Evolutionary conservation across 2,113 vertebrate species (phyloP).

Genomic region (Limanda limanda): DNA sequence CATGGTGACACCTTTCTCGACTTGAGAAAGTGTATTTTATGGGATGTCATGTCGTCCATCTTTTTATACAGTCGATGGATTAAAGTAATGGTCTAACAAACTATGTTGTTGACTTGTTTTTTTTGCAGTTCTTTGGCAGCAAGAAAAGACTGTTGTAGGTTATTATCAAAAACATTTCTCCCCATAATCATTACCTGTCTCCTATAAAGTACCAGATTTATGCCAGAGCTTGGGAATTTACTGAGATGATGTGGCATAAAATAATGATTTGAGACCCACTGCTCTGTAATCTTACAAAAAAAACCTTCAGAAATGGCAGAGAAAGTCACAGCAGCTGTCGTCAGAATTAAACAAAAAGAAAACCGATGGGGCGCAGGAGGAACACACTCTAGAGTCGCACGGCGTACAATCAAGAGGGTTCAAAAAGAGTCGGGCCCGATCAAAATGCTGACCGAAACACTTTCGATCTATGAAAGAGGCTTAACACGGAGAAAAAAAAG

Average conservation of each 20-base stretch:
- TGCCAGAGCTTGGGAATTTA: conserved; percentile 15
- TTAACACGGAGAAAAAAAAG: conserved; percentile 60
- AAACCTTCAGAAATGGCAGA: conserved; percentile 10
- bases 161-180: conserved; percentile 5
- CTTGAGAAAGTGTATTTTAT: no score
- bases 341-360: conserved; percentile 66
- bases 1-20: neutral
- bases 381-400: conserved; percentile 59
- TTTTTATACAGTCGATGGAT: neutral
- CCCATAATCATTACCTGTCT: conserved; percentile 26
- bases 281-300: conserved; percentile 43
- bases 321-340: conserved; percentile 49
- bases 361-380: conserved; percentile 55
- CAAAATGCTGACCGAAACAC: conserved; percentile 74
- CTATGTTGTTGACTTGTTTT: neutral
- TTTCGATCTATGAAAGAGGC: conserved; percentile 71
- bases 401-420: conserved; percentile 53
- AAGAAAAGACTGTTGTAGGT: neutral
- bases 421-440: conserved; percentile 66
- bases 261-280: conserved; percentile 49
- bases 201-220: conserved; percentile 9
- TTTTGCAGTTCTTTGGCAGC: neutral
- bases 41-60: neutral
- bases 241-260: conserved; percentile 37
- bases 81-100: neutral